These are phyloP conservation scores for Stomatorhinus ivindoensis DNA, from an alignment of 2,113 vertebrate genomes.

Conservation along the genomic window DNA sequence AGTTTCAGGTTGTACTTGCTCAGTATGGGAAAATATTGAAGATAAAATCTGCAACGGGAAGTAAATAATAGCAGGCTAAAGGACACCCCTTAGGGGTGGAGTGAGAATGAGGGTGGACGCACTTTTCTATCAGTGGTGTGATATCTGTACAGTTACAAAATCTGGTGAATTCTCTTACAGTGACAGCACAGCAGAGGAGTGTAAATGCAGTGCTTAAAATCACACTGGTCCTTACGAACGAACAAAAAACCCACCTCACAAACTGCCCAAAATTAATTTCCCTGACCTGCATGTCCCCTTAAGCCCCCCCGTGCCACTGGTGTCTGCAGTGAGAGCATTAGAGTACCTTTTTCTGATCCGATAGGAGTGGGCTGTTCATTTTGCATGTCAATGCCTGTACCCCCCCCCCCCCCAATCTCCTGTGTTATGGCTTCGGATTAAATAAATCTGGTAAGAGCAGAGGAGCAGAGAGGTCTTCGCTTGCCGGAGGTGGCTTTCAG, in stretches of 20 bases:
- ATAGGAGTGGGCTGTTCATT: neutral
- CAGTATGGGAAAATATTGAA: neutral
- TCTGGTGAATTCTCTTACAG: neutral
- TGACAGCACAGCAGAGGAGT: neutral
- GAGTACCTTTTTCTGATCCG: neutral
- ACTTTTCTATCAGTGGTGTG: neutral
- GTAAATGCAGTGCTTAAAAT: neutral
- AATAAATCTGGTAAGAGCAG: slow-evolving; percentile 7
- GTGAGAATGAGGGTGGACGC: neutral
- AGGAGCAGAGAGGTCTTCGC: neutral
- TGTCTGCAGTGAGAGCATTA: neutral
- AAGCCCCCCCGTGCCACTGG: neutral
- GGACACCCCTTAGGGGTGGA: neutral
- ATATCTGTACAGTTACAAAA: neutral
- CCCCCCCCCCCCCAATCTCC: neutral
- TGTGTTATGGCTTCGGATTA: neutral
- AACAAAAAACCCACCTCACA: neutral
- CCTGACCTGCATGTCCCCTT: neutral
- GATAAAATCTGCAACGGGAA: neutral
- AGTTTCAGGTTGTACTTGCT: neutral
- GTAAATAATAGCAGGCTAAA: neutral
- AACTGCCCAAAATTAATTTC: neutral
- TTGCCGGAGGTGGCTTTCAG: neutral
- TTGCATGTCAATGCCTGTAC: neutral
- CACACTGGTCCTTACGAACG: neutral